Conservation (phyloP, 2,113 vertebrate genomes). For the Kryptolebias marmoratus region DNA sequence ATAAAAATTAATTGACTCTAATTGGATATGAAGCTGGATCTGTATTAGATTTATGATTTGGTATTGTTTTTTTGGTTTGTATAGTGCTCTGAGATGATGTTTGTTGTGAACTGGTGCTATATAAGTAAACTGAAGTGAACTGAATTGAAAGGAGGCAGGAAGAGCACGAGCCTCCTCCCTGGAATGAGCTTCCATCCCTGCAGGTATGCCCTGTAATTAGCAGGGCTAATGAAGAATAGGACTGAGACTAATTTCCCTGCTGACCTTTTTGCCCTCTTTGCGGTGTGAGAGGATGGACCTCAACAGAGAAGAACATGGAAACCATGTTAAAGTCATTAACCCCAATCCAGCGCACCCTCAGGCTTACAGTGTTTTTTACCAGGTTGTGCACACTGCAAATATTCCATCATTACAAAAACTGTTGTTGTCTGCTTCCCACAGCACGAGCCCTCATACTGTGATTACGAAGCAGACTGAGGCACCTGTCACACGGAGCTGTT, state of each 20-base stretch:
- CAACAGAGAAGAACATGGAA: slow-evolving; percentile 71
- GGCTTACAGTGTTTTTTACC: slow-evolving; percentile 64
- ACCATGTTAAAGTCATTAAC: slow-evolving; percentile 69
- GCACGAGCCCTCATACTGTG: slow-evolving; percentile 64
- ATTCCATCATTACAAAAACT: slow-evolving; percentile 66
- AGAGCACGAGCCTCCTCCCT: slow-evolving; percentile 33
- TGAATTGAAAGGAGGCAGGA: slow-evolving; percentile 32
- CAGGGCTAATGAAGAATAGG: slow-evolving; percentile 74
- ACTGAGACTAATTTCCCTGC: slow-evolving; percentile 70
- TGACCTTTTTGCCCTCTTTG: slow-evolving; percentile 61
- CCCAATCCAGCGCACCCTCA: slow-evolving; percentile 64
- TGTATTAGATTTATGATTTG: too few relatives aligned
- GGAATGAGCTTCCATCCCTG: slow-evolving; percentile 58
- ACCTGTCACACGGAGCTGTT: slow-evolving; percentile 68
- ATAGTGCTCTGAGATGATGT: too few relatives aligned
- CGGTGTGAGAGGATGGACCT: slow-evolving; percentile 58
- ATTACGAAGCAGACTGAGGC: slow-evolving; percentile 64
- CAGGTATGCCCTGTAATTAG: slow-evolving; percentile 73
- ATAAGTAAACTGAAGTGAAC: too few relatives aligned
- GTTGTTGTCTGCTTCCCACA: slow-evolving; percentile 70
- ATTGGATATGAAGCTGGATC: too few relatives aligned
- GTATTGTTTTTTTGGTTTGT: too few relatives aligned
- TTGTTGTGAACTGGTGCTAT: too few relatives aligned
- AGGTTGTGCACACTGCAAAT: slow-evolving; percentile 42
- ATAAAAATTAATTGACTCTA: too few relatives aligned